phyloP scores from a whole-genome alignment of 2,888 invertebrate species.

The Nemapogon koenigi region DNA sequence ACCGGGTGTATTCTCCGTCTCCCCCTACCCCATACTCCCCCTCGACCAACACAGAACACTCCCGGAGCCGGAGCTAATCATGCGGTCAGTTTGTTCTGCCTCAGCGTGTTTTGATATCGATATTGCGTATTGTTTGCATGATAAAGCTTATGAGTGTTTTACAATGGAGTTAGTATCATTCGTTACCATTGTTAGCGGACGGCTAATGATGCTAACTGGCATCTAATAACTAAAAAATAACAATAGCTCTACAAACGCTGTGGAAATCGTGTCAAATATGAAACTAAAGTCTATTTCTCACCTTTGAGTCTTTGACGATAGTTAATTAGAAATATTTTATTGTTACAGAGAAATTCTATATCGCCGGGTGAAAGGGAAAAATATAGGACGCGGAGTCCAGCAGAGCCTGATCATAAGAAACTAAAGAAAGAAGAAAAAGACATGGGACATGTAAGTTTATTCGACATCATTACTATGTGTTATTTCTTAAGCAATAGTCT shows the following conservation, averaged over 20 bases:
- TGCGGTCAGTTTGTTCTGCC: slow-evolving; percentile 65
- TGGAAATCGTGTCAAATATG: no score
- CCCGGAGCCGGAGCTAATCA: slow-evolving; percentile 62
- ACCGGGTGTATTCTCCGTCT: slow-evolving; percentile 21
- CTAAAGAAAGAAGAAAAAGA: slow-evolving; percentile 86
- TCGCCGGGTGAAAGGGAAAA: slow-evolving; percentile 85
- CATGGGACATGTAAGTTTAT: slow-evolving; percentile 75
- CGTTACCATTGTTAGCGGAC: no score
- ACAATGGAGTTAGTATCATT: no score
- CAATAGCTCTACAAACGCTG: no score
- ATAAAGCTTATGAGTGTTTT: no score
- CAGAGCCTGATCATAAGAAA: slow-evolving; percentile 74
- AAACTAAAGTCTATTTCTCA: no score
- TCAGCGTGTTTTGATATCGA: slow-evolving; percentile 65
- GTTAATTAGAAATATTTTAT: slow-evolving; percentile 25
- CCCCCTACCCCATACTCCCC: slow-evolving; percentile 19
- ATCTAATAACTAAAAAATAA: no score
- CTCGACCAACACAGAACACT: slow-evolving; percentile 55
- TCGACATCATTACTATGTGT: no score
- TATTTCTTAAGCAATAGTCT: no score
- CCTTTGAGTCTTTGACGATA: no score
- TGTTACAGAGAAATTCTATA: slow-evolving; percentile 81
- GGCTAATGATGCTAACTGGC: no score
- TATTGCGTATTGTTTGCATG: slow-evolving; percentile 57
- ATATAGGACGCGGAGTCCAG: slow-evolving; percentile 81